These are phyloP conservation scores for Lipophrys pholis DNA, from an alignment of 2,113 vertebrate genomes.

Conservation along the genomic window DNA sequence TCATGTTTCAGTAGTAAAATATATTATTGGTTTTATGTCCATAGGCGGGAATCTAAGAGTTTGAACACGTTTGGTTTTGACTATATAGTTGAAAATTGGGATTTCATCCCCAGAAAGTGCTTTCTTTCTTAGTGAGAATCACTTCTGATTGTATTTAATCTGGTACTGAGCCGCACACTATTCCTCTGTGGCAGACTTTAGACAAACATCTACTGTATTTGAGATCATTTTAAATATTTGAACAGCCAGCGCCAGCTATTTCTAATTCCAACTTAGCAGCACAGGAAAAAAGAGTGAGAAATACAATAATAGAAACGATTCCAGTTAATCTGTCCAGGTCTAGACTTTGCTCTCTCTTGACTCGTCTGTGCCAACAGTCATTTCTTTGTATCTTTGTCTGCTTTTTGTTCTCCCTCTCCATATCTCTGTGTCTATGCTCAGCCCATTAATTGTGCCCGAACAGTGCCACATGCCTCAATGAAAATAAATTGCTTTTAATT, in stretches of 20 bases:
- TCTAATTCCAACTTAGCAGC: slow-evolving; percentile 27
- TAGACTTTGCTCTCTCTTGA: slow-evolving; percentile 62
- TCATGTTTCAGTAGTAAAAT: slow-evolving; percentile 1
- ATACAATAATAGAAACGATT: slow-evolving; percentile 52
- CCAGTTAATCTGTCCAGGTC: slow-evolving; percentile 61
- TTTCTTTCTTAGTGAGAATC: slow-evolving; percentile 1
- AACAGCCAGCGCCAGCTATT: slow-evolving; percentile 17
- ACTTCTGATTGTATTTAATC: slow-evolving; percentile 9
- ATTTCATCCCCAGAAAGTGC: background rate
- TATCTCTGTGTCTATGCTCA: slow-evolving; percentile 68
- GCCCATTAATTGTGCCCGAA: slow-evolving; percentile 93
- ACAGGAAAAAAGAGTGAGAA: slow-evolving; percentile 25
- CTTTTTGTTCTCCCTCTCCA: slow-evolving; percentile 55
- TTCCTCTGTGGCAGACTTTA: slow-evolving; percentile 20
- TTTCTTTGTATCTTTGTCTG: slow-evolving; percentile 67
- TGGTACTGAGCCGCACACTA: slow-evolving; percentile 4
- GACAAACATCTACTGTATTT: slow-evolving; percentile 39
- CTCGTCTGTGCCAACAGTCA: slow-evolving; percentile 64
- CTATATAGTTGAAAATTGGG: slow-evolving; percentile 5
- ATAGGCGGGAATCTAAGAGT: background rate
- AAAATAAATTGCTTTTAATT: slow-evolving; percentile 99
- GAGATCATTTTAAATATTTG: slow-evolving; percentile 57
- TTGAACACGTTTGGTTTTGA: background rate
- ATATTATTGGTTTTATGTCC: background rate
- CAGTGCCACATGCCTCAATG: slow-evolving; percentile 95